Percentiles rank a stretch among this genome's conserved stretches.
phyloP scores from a whole-genome alignment of 2,113 vertebrate species.

The Dipodomys spectabilis region DNA sequence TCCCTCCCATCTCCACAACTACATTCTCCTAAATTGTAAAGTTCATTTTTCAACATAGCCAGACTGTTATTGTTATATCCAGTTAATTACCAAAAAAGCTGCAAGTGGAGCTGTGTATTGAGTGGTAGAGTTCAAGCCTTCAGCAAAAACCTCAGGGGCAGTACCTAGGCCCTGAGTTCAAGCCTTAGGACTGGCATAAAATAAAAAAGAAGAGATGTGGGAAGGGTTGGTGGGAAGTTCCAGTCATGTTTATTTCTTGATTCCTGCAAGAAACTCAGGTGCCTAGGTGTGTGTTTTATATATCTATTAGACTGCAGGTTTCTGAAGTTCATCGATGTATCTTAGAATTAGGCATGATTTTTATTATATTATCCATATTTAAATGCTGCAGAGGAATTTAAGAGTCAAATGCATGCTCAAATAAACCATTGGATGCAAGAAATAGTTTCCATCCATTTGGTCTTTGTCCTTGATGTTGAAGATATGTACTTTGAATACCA shows the following conservation, averaged over 20 bases:
- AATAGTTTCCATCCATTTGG: constrained; percentile 64
- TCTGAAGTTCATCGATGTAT: neutral
- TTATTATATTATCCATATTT: constrained; percentile 36
- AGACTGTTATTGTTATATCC: no score
- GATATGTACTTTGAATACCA: constrained; percentile 36
- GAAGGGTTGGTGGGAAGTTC: neutral
- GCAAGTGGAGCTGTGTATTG: no score
- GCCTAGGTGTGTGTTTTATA: neutral
- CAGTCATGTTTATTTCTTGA: neutral
- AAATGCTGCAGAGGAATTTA: constrained; percentile 45
- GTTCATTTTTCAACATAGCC: no score
- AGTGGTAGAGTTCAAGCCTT: no score
- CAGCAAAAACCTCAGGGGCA: no score
- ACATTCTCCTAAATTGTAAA: no score
- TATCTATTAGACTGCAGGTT: neutral
- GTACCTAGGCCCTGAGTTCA: no score
- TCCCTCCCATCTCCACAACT: no score
- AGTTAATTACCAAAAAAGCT: no score
- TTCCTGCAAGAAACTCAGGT: neutral
- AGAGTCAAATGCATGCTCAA: constrained; percentile 45
- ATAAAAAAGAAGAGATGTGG: no score
- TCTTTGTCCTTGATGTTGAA: constrained; percentile 57
- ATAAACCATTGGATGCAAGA: constrained; percentile 42
- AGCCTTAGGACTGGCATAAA: no score
- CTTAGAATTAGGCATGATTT: constrained; percentile 31